Percentiles rank a stretch among this genome's conserved stretches.
Evolutionary conservation across 64 coral and sea anemone species (phyloP).

Genomic region (Actinia tenebrosa): DNA sequence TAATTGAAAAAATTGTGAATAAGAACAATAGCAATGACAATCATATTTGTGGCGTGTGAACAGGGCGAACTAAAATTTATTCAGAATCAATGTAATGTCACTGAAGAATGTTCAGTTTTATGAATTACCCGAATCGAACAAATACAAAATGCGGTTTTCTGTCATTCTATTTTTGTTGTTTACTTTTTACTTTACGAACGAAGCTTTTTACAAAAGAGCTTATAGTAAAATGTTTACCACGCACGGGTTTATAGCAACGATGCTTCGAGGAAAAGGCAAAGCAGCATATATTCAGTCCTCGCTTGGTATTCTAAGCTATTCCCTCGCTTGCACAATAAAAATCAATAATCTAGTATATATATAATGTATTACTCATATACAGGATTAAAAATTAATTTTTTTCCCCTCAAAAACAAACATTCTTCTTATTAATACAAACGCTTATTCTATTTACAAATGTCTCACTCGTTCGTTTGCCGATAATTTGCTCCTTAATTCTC

Average conservation of each 20-base stretch:
- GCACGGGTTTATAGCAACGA: no score
- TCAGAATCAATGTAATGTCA: background rate
- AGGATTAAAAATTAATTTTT: no score
- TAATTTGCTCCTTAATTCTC: background rate
- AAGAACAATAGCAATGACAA: background rate
- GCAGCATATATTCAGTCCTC: no score
- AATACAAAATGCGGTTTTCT: background rate
- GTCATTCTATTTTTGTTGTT: background rate
- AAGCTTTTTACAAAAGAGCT: no score
- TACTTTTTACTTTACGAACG: background rate
- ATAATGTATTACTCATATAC: no score
- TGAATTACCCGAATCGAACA: background rate
- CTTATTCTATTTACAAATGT: background rate
- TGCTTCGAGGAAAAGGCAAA: no score
- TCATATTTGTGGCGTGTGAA: background rate
- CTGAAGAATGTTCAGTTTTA: background rate
- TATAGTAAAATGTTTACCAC: no score
- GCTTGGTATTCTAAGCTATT: no score
- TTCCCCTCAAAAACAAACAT: background rate
- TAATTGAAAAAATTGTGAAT: background rate
- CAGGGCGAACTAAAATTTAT: background rate
- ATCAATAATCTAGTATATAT: no score
- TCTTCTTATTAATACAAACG: background rate
- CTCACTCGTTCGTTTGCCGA: background rate
- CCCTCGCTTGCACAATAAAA: no score